Conservation (phyloP, 2,113 vertebrate genomes). For the Eolophus roseicapilla region DNA sequence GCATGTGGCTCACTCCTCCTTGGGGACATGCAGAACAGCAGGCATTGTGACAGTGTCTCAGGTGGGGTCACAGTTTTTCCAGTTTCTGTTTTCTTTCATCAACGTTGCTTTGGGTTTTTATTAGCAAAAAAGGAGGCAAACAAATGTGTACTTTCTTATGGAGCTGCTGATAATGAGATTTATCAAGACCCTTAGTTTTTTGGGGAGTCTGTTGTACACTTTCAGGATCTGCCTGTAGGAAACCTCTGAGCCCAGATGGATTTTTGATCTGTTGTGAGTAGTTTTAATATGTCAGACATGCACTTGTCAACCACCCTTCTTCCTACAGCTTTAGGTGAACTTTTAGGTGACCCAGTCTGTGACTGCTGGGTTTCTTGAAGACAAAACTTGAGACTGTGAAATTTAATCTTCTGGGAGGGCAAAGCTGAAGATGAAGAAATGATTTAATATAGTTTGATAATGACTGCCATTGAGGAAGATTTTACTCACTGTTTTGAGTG, state of each 20-base stretch:
- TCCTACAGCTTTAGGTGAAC: neutral
- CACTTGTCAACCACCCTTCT: neutral
- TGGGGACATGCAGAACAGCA: neutral
- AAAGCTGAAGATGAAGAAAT: neutral
- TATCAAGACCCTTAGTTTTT: neutral
- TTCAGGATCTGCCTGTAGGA: neutral
- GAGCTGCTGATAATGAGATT: neutral
- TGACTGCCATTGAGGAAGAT: neutral
- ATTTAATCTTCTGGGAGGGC: neutral
- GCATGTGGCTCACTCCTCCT: neutral
- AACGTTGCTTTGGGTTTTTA: neutral
- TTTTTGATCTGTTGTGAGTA: neutral
- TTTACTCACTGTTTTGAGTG: constrained; percentile 6
- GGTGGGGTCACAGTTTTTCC: neutral
- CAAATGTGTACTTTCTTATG: accelerated
- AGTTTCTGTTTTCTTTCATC: neutral
- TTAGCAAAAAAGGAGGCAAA: neutral
- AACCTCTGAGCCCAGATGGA: neutral
- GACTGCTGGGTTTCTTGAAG: neutral
- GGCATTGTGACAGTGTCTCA: neutral
- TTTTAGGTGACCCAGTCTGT: neutral
- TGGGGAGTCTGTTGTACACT: neutral
- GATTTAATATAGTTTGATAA: neutral
- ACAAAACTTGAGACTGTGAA: neutral
- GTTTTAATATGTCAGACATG: neutral